Conservation (phyloP, 2,113 vertebrate genomes). For the Apodemus speciosus region DNA sequence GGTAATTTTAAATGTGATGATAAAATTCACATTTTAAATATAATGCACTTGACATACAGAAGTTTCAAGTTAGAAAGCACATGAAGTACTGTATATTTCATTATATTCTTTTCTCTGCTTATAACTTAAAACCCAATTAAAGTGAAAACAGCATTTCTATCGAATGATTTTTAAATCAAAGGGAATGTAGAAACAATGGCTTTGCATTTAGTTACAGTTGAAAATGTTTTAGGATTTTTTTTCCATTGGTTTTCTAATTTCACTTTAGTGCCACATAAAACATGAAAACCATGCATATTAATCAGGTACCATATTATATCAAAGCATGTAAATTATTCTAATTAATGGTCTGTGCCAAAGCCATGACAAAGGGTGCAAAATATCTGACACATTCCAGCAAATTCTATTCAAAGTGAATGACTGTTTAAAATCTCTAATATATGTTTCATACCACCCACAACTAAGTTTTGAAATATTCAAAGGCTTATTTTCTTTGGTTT, state of each 20-base stretch:
- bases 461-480: slow-evolving; percentile 56
- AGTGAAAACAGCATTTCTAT: slow-evolving; percentile 5
- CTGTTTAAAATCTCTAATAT: slow-evolving; percentile 62
- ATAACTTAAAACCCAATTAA: neutral
- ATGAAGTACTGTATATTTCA: slow-evolving; percentile 1
- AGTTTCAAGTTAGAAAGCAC: neutral
- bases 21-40: slow-evolving; percentile 45
- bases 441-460: slow-evolving; percentile 43
- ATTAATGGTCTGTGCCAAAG: neutral
- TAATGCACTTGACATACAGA: neutral
- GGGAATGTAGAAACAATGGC: neutral
- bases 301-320: neutral
- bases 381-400: neutral
- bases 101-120: neutral
- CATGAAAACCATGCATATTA: neutral
- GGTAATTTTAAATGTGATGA: neutral
- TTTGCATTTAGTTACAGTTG: slow-evolving; percentile 13
- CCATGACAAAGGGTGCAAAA: neutral
- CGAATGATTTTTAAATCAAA: neutral
- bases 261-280: neutral
- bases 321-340: neutral
- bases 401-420: neutral
- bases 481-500: slow-evolving; percentile 68
- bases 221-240: neutral
- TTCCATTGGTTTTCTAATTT: neutral